Base-by-base conservation (phyloP, 1,140 invertebrate species). In the Lepidurus arcticus region DNA sequence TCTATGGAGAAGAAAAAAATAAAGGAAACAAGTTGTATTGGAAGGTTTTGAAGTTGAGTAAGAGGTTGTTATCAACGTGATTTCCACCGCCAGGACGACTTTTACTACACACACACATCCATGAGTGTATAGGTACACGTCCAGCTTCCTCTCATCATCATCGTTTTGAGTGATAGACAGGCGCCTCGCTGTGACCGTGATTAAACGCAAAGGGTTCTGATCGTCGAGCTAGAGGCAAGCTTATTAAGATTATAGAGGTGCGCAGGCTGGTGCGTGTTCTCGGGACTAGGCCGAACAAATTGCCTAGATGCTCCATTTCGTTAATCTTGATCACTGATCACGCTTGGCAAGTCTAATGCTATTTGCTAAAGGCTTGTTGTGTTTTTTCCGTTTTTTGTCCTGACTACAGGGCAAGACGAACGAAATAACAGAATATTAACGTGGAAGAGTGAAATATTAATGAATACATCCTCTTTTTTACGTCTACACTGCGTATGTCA, bases 1-100 rank as follows among this genome's bases (percentile, higher is more conserved):
- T 34, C 1, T 26, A 26, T 26, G 34, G 3, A 34, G 34, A 34
- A 34, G 4, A 4, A 34, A 34, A 34, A 34, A 34, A 34, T 34
- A 34, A 4, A 34, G 34, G 34, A 34, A 1, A 34, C 4, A 34
- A 34, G 2, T 34, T 34, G 34, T 34, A 34, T 4, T 34, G 34
- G 53, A 65, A n/a, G 53, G 21, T 65, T 65, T 65, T 65, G 53
- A 65, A 65, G 53, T 65, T 65, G 53, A 65, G 21, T 65, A 65
- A 65, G 53, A 65, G 53, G 53, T 65, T 34, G 34, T 34, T 65
- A 65, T 65, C n/a, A 65, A 21, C 53, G 21, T 65, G 53, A 65
- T 65, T 65, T 65, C 21, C n/a, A 7, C 34, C 34, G 34, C 34
- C 34, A 34, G 34, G 34, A 34, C 34, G 34, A 34, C 34, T 34